phyloP scores from a whole-genome alignment of 2,888 invertebrate species.

The Ochlodes sylvanus region DNA sequence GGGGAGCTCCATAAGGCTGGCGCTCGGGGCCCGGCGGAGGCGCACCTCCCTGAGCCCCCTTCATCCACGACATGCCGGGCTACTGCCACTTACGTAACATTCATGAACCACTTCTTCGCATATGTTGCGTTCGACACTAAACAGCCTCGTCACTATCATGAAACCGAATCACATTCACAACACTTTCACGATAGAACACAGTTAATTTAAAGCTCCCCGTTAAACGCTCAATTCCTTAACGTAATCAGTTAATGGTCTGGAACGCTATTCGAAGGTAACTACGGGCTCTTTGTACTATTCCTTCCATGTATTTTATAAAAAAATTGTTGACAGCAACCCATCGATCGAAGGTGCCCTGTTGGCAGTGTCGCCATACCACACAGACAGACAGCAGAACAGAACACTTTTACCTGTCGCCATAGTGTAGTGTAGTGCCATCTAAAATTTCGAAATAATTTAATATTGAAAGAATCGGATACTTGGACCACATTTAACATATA shows the following conservation, averaged over 20 bases:
- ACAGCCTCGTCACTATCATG: conserved; percentile 73
- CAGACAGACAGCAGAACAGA: too few relatives aligned
- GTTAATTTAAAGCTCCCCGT: conserved; percentile 27
- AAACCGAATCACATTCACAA: conserved; percentile 56
- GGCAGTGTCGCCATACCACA: conserved; percentile 73
- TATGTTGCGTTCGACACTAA: conserved; percentile 66
- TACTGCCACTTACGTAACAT: conserved; percentile 80
- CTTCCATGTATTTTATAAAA: conserved; percentile 60
- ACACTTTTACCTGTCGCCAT: conserved; percentile 39
- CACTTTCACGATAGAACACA: conserved; percentile 72
- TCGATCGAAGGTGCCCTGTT: conserved; percentile 85
- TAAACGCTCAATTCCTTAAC: background rate
- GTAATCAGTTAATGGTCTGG: background rate
- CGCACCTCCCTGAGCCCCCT: conserved; percentile 65
- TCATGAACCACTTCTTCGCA: conserved; percentile 65
- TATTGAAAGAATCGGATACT: conserved; percentile 6
- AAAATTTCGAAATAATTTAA: conserved; percentile 17
- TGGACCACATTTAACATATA: background rate
- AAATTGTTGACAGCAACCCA: conserved; percentile 79
- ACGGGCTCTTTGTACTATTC: conserved; percentile 4
- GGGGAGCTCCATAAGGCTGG: conserved; percentile 64
- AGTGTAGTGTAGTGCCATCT: too few relatives aligned
- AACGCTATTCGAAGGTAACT: background rate
- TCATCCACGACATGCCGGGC: conserved; percentile 80
- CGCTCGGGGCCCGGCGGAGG: conserved; percentile 61